Conservation (phyloP, 2,888 invertebrate genomes). For the Agonopterix heracliana region DNA sequence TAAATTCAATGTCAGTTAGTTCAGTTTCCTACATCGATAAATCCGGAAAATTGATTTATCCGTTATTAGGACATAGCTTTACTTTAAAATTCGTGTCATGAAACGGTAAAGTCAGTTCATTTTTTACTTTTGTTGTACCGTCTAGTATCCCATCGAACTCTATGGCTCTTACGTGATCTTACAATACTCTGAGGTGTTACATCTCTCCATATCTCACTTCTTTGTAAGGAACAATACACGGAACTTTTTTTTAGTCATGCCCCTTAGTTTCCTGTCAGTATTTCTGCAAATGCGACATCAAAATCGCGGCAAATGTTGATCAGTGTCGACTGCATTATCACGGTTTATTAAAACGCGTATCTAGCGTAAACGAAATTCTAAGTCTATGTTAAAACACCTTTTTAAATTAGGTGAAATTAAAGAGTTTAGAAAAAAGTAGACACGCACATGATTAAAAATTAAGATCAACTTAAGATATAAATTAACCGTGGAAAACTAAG, state of each 20-base stretch:
- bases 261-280: conserved; percentile 36
- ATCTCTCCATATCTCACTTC: conserved; percentile 19
- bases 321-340: conserved; percentile 33
- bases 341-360: conserved; percentile 5
- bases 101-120: no score
- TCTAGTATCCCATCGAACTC: conserved; percentile 3
- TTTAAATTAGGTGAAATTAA: conserved; percentile 8
- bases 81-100: no score
- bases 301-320: conserved; percentile 37
- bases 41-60: no score
- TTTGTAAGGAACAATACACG: conserved; percentile 50
- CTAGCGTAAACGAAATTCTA: no score
- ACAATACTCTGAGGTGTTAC: conserved; percentile 18
- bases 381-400: background rate
- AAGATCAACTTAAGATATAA: no score
- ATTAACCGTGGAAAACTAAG: background rate
- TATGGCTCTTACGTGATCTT: conserved; percentile 7
- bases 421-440: conserved; percentile 14
- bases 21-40: no score
- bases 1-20: no score
- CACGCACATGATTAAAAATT: background rate
- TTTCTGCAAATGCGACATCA: conserved; percentile 42
- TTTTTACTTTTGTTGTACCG: no score
- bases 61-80: no score
- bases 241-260: conserved; percentile 39